Evolutionary conservation across 2,888 invertebrate species (phyloP).

Genomic region (Epicampocera succincta): DNA sequence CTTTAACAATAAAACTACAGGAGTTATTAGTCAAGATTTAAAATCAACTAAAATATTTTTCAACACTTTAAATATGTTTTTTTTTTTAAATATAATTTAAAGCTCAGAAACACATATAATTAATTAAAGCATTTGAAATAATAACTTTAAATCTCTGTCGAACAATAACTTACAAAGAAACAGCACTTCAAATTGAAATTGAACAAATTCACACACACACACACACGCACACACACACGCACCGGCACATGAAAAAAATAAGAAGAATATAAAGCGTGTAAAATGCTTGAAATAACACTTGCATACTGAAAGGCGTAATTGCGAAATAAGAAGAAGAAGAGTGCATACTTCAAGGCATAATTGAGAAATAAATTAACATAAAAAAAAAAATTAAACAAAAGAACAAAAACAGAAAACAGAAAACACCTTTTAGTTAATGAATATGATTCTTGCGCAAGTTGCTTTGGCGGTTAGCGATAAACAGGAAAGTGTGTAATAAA

Average conservation of each 20-base stretch:
- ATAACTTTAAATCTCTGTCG: too few relatives aligned
- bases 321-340: conserved; percentile 44
- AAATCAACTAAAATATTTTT: too few relatives aligned
- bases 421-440: conserved; percentile 54
- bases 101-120: too few relatives aligned
- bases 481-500: conserved; percentile 11
- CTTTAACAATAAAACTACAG: too few relatives aligned
- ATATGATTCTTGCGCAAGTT: conserved; percentile 16
- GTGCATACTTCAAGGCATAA: conserved; percentile 61
- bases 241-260: conserved; percentile 5
- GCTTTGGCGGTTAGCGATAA: background rate
- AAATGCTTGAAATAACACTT: conserved; percentile 43
- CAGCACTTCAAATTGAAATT: background rate
- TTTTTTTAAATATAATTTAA: too few relatives aligned
- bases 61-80: too few relatives aligned
- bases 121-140: too few relatives aligned
- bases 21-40: too few relatives aligned
- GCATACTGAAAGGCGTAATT: conserved; percentile 55
- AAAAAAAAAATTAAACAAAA: conserved; percentile 23
- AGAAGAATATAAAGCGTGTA: conserved; percentile 22
- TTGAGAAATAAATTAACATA: conserved; percentile 51
- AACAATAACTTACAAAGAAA: background rate
- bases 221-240: background rate
- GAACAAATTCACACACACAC: too few relatives aligned
- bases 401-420: background rate